Conservation (phyloP, 2,888 invertebrate species). For the Stenichneumon culpator region DNA sequence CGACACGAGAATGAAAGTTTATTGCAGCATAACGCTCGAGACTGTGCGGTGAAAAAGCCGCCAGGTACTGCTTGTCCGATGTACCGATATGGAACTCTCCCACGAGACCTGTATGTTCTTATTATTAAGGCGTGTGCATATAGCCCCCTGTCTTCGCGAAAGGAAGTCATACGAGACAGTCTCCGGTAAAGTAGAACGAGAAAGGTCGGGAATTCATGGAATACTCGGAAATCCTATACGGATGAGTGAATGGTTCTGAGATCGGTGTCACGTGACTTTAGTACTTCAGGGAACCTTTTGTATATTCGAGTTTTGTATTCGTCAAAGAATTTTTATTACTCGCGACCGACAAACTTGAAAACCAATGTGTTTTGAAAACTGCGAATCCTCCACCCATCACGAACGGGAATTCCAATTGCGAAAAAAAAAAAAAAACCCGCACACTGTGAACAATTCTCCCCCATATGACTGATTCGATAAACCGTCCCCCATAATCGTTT, state of each 20-base stretch:
- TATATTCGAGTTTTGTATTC: neutral
- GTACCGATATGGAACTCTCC: conserved; percentile 46
- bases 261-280: neutral
- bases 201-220: conserved; percentile 25
- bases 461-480: conserved; percentile 32
- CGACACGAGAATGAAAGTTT: conserved; percentile 46
- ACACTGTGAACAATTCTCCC: conserved; percentile 6
- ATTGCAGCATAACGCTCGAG: conserved; percentile 37
- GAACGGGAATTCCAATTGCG: neutral
- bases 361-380: neutral
- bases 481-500: conserved; percentile 16
- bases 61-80: conserved; percentile 22
- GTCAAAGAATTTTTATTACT: neutral
- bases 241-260: conserved; percentile 14
- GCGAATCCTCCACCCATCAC: neutral
- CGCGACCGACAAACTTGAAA: neutral
- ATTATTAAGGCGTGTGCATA: conserved; percentile 42
- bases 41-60: conserved; percentile 43
- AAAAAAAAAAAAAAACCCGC: conserved; percentile 9
- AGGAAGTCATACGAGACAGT: conserved; percentile 40
- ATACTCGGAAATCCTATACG: conserved; percentile 27
- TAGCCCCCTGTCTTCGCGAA: conserved; percentile 28
- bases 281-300: neutral
- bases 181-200: conserved; percentile 37
- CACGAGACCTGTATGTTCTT: conserved; percentile 49